Base-by-base conservation (phyloP, 2,113 vertebrate species). In the Barbus barbus region DNA sequence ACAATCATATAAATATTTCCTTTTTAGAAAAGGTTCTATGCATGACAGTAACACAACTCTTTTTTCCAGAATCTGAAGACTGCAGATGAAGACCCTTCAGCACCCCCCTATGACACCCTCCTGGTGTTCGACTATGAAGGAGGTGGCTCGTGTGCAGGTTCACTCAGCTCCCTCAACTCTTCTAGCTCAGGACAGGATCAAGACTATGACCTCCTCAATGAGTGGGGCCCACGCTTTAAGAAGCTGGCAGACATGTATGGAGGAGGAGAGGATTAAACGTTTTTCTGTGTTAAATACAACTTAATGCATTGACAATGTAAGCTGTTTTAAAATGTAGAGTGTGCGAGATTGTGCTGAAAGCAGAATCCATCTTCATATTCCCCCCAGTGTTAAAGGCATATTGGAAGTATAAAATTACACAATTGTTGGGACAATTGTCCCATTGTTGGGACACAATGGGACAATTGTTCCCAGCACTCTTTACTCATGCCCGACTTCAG, bases 101-200 rank as follows among this genome's bases (percentile, higher is more conserved):
- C 97, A 0, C 97, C 97, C 0, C 97, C 98, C 0, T 99, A 98
- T 0, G 98, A 99, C 92, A 97, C 97, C 3, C 94, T 97, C 86
- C 92, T 99, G 82, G 98, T 99, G 88, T 99, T 99, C 0, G 97
- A 99, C 89, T 97, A 97, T 0, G 97, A 99, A 89, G 98, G 98
- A 18, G 96, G 93, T 0, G 98, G 97, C 41, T 99, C 97, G 0
- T 96, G 97, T 31, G 97, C 96, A 0, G 95, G 96, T 7, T 96
- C 94, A 11, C 93, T 99, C 85, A 98, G 97, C 84, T 96, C 97
- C 2, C 91, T 99, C 86, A 96, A 98, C 91, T 99, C 97, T 0
- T 95, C 95, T 0, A 91, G 90, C 86, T 96, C 96, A 0, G 95
- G 95, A 65, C 90, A 58, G 0, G 96, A 99, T 91, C 96, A 98